These are phyloP conservation scores for Carduelis carduelis DNA, from an alignment of 2,797 vertebrate genomes.

Conservation along the genomic window DNA sequence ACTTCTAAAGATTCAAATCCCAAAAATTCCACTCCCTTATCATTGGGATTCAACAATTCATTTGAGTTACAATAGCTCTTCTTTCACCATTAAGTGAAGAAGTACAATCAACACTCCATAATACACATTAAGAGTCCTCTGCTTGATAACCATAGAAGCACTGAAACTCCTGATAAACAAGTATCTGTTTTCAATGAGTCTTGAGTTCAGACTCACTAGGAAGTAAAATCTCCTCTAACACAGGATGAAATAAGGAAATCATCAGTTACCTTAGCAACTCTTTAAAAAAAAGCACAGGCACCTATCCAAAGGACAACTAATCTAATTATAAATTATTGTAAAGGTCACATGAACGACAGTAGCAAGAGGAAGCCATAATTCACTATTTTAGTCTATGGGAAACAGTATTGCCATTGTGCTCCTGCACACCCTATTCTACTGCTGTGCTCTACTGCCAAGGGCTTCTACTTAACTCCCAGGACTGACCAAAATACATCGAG, in stretches of 20 bases:
- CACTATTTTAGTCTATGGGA: slow-evolving; percentile 39
- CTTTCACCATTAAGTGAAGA: neutral
- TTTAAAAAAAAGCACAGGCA: neutral
- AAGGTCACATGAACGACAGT: slow-evolving; percentile 15
- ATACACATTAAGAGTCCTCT: neutral
- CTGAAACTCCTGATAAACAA: slow-evolving; percentile 12
- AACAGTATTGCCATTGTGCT: slow-evolving; percentile 31
- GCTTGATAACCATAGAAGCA: neutral
- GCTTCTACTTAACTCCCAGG: neutral
- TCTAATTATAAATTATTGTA: slow-evolving; percentile 54
- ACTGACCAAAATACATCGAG: neutral
- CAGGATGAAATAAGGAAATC: slow-evolving; percentile 57
- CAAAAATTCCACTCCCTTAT: neutral
- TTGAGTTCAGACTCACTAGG: neutral
- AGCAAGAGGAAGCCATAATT: slow-evolving; percentile 38
- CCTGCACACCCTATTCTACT: neutral
- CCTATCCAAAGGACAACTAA: slow-evolving; percentile 39
- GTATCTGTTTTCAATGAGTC: neutral
- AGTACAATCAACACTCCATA: neutral
- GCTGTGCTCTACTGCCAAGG: neutral
- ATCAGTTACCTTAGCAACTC: slow-evolving; percentile 33
- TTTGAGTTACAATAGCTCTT: neutral
- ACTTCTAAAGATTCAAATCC: neutral
- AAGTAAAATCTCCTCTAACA: slow-evolving; percentile 41
- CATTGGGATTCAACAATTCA: neutral